Evolutionary conservation across 30 jellyfish, hydroid and myxozoan genomes (phyloP), one percentile per base, ranked within the genome.

Genomic region (Hydra vulgaris): DNA sequence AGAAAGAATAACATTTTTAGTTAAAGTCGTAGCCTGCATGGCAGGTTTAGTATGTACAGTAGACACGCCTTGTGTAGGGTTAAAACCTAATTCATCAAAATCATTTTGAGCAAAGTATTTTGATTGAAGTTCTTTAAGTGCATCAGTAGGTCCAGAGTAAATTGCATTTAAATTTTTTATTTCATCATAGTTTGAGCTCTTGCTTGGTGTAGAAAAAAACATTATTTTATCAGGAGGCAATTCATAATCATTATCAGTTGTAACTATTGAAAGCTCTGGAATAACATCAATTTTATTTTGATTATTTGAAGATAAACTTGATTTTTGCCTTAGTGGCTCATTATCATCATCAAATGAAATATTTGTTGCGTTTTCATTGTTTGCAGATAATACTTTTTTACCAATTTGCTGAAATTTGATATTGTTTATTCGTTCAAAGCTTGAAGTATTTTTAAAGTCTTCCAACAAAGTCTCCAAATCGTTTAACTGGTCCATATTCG

Each of bases 211-310:
- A 40, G 61, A 40, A 40, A 40, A 40, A 40, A 5, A 23, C 92
- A 85, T 79, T 17, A 85, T 79, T 81, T 85, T 79, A 7, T 85
- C 92, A 40, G 69, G 86, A 12, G 95, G 88, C 18, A 85, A 81
- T 8, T 79, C 87, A 85, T 85, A 85, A 3, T 73, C 18, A 53
- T 85, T 79, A 77, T 85, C 95, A 79, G 79, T 93, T 12, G 95
- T 85, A 25, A 85, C 95, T 15, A 85, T 85, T 0, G 89, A 76
- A 18, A 85, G 66, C 72, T 79, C 79, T 25, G 95, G 95, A 15
- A 77, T 26, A 18, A n/a, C 83, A 17, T 26, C 23, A 24, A n/a
- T 8, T 7, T 25, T 8, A 8, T 22, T 22, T 26, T 0, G n/a
- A n/a, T n/a, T n/a, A n/a, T n/a, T n/a, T n/a, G n/a, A n/a, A n/a